Evolutionary conservation across 1,140 invertebrate species (phyloP).

Genomic region (Halictus rubicundus): DNA sequence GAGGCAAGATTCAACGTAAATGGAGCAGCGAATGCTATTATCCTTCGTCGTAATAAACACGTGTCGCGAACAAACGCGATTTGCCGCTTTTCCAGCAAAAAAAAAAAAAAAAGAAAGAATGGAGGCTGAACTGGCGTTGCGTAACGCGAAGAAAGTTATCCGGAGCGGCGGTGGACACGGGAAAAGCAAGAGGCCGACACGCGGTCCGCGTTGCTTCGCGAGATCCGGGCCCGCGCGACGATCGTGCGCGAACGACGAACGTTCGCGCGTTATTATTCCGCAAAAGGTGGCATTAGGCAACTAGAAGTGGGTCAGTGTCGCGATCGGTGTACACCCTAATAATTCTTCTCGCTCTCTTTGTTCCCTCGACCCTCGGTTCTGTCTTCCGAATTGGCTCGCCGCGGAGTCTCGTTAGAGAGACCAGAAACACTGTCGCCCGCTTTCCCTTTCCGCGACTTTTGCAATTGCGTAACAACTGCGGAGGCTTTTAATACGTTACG

Average conservation of each 20-base stretch:
- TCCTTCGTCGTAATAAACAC: neutral
- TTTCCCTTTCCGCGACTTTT: slow-evolving; percentile 70
- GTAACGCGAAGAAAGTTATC: slow-evolving; percentile 23
- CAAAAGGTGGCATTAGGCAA: neutral
- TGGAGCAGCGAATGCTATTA: neutral
- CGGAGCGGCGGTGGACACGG: neutral
- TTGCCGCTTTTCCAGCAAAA: slow-evolving; percentile 19
- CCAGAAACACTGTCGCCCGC: slow-evolving; percentile 49
- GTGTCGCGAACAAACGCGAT: neutral
- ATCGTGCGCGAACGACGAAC: slow-evolving; percentile 3
- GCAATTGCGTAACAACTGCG: slow-evolving; percentile 53
- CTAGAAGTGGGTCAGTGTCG: slow-evolving; percentile 67
- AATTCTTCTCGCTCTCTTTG: neutral
- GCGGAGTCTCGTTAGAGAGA: slow-evolving; percentile 45
- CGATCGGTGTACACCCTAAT: slow-evolving; percentile 41
- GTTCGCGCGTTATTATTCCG: neutral
- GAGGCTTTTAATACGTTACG: slow-evolving; percentile 39
- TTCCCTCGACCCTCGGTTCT: neutral
- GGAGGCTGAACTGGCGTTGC: slow-evolving; percentile 2
- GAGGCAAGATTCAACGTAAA: too few relatives aligned
- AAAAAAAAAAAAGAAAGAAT: too few relatives aligned
- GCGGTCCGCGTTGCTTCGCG: neutral
- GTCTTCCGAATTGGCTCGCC: slow-evolving; percentile 43
- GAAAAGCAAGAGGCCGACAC: neutral
- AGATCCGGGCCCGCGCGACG: neutral